phyloP scores from a whole-genome alignment of 2,113 vertebrate genomes.

The Limnothrissa miodon region DNA sequence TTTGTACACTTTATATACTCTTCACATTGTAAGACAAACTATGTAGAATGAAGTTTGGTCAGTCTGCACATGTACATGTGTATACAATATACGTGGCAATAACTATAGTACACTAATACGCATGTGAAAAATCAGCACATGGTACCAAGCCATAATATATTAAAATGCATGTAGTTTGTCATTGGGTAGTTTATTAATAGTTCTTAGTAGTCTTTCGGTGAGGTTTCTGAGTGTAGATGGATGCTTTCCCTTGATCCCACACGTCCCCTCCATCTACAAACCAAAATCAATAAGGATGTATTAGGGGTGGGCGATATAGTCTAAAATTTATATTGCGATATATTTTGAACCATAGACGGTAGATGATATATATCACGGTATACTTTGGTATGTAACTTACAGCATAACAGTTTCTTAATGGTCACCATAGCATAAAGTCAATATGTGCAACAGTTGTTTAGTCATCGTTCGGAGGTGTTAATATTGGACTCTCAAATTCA shows the following conservation, averaged over 20 bases:
- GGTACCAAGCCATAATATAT: not conserved
- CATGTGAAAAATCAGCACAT: not conserved
- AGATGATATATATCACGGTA: too few relatives aligned
- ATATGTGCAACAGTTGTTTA: too few relatives aligned
- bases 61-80: not conserved
- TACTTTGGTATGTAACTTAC: too few relatives aligned
- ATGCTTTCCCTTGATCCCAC: slow-evolving; percentile 21
- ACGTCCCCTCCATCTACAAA: slow-evolving; percentile 28
- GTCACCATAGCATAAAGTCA: too few relatives aligned
- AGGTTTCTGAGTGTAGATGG: slow-evolving; percentile 22
- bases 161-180: too few relatives aligned
- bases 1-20: too few relatives aligned
- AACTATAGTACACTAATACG: not conserved
- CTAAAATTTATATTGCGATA: too few relatives aligned
- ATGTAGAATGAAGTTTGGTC: not conserved
- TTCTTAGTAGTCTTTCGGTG: not conserved
- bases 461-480: too few relatives aligned
- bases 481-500: too few relatives aligned
- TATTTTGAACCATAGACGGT: too few relatives aligned
- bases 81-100: not conserved
- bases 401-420: too few relatives aligned
- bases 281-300: slow-evolving; percentile 18
- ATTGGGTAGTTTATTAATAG: slow-evolving; percentile 14
- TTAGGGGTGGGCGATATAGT: slow-evolving; percentile 25
- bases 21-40: not conserved